Percentiles rank a stretch among this genome's conserved stretches.
Evolutionary conservation across 2,113 vertebrate genomes (phyloP).

Genomic region (Anoura caudifer): DNA sequence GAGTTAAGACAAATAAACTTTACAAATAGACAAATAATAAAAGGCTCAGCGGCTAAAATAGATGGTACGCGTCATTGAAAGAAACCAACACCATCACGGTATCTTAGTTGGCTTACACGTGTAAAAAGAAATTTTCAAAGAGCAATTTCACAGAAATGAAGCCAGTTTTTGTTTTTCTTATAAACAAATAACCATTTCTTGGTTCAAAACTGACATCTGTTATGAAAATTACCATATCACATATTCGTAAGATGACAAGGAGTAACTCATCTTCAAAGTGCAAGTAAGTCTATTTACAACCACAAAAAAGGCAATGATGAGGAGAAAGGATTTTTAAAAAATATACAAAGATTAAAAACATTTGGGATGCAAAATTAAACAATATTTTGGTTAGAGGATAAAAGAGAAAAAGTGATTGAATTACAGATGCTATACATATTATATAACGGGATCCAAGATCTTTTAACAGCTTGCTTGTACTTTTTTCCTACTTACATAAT

Average conservation of each 20-base stretch:
- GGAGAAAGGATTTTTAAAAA: constrained; percentile 75
- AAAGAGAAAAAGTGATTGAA: constrained; percentile 69
- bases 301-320: constrained; percentile 76
- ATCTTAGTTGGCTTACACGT: constrained; percentile 76
- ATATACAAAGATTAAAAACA: constrained; percentile 78
- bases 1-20: constrained; percentile 78
- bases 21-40: constrained; percentile 80
- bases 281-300: constrained; percentile 76
- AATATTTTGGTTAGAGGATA: constrained; percentile 66
- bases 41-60: constrained; percentile 77
- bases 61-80: constrained; percentile 74
- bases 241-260: constrained; percentile 75
- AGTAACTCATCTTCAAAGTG: constrained; percentile 75
- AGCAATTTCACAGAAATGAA: constrained; percentile 78
- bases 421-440: constrained; percentile 69
- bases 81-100: constrained; percentile 73
- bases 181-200: constrained; percentile 75
- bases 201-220: constrained; percentile 76
- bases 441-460: constrained; percentile 67
- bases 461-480: constrained; percentile 64
- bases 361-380: constrained; percentile 77
- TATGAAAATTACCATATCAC: constrained; percentile 76
- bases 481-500: constrained; percentile 67
- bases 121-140: constrained; percentile 76
- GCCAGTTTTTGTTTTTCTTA: constrained; percentile 71